Evolutionary conservation across 2,888 invertebrate species (phyloP).

Genomic region (Bhutanitis thaidina): DNA sequence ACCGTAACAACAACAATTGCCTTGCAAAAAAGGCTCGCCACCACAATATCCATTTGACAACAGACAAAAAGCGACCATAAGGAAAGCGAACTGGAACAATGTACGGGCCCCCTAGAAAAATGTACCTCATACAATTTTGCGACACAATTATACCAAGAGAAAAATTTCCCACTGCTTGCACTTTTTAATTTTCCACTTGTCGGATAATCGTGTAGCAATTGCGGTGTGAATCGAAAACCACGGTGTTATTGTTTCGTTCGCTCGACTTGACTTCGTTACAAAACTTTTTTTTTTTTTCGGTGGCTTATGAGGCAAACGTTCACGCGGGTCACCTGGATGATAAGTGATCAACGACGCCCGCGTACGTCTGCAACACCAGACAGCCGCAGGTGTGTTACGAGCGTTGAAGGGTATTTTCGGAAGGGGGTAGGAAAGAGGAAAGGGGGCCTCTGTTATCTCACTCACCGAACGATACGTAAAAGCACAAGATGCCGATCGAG

Average conservation of each 20-base stretch:
- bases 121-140: slow-evolving; percentile 42
- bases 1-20: no score
- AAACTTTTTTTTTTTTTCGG: no score
- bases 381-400: no score
- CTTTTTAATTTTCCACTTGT: slow-evolving; percentile 25
- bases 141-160: slow-evolving; percentile 34
- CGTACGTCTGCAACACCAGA: no score
- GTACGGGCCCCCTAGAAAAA: slow-evolving; percentile 40
- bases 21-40: background rate
- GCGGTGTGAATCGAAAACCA: slow-evolving; percentile 12
- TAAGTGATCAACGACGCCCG: no score
- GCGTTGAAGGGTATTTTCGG: no score
- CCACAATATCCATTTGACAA: background rate
- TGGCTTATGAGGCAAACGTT: no score
- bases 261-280: slow-evolving; percentile 1
- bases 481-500: no score
- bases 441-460: no score
- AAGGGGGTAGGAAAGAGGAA: no score
- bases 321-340: no score
- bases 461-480: no score
- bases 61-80: background rate
- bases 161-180: slow-evolving; percentile 23
- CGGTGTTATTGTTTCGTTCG: background rate
- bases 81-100: slow-evolving; percentile 22
- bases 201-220: slow-evolving; percentile 20